Evolutionary conservation across 2,113 vertebrate species (phyloP).

Genomic region (Cynopterus brachyotis): DNA sequence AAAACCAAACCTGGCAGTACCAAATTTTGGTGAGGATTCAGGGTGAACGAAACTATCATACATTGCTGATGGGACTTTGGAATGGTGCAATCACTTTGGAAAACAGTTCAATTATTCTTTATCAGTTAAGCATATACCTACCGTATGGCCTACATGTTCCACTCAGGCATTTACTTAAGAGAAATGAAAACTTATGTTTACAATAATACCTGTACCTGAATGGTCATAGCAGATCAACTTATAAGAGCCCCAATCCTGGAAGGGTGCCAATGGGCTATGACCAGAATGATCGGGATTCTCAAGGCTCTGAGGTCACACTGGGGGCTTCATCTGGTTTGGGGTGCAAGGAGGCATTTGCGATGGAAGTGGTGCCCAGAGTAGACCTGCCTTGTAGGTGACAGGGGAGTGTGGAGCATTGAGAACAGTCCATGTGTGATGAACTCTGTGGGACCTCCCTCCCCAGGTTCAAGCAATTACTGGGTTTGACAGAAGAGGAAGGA

Average conservation of each 20-base stretch:
- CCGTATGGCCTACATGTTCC: neutral
- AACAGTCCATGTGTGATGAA: neutral
- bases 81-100: neutral
- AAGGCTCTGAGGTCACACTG: fast-evolving
- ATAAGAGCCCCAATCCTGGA: neutral
- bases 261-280: neutral
- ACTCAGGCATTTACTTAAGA: neutral
- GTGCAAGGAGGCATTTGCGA: neutral
- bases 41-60: neutral
- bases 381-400: neutral
- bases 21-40: neutral
- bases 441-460: neutral
- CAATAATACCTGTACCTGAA: neutral
- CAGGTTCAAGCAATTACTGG: neutral
- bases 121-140: neutral
- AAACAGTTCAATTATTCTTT: neutral
- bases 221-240: neutral
- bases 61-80: neutral
- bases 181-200: neutral
- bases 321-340: neutral
- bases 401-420: neutral
- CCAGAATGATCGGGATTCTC: neutral
- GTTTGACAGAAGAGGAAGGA: neutral
- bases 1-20: neutral
- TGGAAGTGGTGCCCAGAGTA: neutral